A percentile compares a stretch with the other conserved stretches of the same genome.
phyloP scores from a whole-genome alignment of 2,113 vertebrate genomes.

The Gracilinanus agilis region DNA sequence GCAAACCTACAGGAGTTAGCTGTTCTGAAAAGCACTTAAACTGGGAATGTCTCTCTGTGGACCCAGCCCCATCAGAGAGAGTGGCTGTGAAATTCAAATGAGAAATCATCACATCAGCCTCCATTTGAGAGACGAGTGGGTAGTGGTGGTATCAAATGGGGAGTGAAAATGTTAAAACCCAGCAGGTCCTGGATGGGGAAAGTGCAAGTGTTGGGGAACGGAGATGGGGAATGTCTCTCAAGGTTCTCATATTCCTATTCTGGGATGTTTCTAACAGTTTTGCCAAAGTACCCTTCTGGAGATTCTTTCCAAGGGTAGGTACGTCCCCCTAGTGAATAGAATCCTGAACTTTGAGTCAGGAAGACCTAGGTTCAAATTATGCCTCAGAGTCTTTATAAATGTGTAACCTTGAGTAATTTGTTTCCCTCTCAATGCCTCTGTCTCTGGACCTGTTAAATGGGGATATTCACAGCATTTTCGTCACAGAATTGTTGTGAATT shows the following conservation, averaged over 20 bases:
- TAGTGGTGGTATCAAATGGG: not conserved
- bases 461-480: not conserved
- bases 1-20: not conserved
- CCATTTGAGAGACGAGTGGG: constrained; percentile 6
- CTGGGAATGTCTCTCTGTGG: not conserved
- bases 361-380: not conserved
- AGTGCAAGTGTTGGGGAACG: not conserved
- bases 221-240: not conserved
- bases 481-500: not conserved
- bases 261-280: constrained; percentile 7
- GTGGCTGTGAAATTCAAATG: not conserved
- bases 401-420: not conserved
- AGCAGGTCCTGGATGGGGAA: not conserved
- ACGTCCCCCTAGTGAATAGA: constrained; percentile 2
- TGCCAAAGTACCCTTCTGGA: not conserved
- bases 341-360: not conserved
- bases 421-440: not conserved
- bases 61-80: not conserved
- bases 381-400: not conserved
- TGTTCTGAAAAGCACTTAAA: not conserved
- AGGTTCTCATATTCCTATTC: not conserved
- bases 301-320: not conserved
- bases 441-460: not conserved
- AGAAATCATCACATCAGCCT: not conserved
- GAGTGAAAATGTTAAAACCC: not conserved